Percentiles rank a stretch among this genome's conserved stretches.
These are phyloP conservation scores for Whitmania pigra DNA, from an alignment of 1,140 invertebrate species.

Conservation along the genomic window DNA sequence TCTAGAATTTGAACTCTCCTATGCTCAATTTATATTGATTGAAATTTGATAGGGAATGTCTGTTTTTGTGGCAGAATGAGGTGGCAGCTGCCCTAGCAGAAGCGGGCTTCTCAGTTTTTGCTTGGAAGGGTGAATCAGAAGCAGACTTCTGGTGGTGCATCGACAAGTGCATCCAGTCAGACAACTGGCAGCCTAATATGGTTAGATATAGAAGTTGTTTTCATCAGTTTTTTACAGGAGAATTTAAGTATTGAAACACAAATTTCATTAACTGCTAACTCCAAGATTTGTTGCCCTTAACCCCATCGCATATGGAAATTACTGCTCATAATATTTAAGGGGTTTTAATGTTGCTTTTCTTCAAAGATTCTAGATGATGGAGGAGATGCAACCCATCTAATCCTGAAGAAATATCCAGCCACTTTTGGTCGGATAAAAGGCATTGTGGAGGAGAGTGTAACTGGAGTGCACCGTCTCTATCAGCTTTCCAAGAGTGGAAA, in stretches of 20 bases:
- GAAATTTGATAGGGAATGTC: not conserved
- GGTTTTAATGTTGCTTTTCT: not conserved
- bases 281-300: too few relatives aligned
- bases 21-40: not conserved
- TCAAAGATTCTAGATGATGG: conserved; percentile 82
- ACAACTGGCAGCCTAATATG: conserved; percentile 90
- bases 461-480: conserved; percentile 88
- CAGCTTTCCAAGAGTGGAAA: conserved; percentile 88
- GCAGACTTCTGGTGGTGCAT: conserved; percentile 99
- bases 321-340: too few relatives aligned
- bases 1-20: too few relatives aligned
- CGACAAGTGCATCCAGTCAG: conserved; percentile 76
- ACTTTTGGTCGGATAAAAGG: conserved; percentile 92
- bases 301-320: too few relatives aligned
- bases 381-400: conserved; percentile 87
- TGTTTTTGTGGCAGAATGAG: conserved; percentile 58
- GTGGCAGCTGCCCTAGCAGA: conserved; percentile 90
- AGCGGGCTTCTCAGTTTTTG: conserved; percentile 73
- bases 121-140: conserved; percentile 88
- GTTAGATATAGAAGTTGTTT: conserved; percentile 30
- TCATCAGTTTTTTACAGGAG: not conserved
- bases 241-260: too few relatives aligned
- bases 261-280: too few relatives aligned
- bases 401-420: conserved; percentile 88
- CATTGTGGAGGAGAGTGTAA: conserved; percentile 94